Conservation (phyloP, 2,113 vertebrate genomes). For the Anhinga rufa region DNA sequence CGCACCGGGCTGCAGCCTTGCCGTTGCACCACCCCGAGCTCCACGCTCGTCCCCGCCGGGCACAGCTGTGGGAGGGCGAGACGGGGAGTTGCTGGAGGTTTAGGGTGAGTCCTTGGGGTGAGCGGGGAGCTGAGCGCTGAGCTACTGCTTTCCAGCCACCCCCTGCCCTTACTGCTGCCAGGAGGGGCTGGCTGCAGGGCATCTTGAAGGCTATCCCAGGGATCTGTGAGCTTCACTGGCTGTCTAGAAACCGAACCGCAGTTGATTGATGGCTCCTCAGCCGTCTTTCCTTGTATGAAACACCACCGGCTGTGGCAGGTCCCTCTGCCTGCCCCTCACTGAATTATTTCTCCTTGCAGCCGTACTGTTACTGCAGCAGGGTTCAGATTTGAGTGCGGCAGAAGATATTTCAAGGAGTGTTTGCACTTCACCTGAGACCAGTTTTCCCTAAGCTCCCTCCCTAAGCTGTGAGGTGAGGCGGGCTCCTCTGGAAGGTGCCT, state of each 20-base stretch:
- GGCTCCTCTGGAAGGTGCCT: background rate
- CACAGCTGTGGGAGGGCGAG: background rate
- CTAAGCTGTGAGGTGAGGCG: background rate
- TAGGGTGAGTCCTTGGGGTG: background rate
- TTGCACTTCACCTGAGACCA: background rate
- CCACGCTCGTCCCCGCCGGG: background rate
- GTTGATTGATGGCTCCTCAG: background rate
- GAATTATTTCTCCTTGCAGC: background rate
- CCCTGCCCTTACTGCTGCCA: background rate
- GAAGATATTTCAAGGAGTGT: background rate
- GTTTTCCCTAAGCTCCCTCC: background rate
- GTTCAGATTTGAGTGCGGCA: background rate
- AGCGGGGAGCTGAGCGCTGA: background rate
- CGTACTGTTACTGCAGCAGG: background rate
- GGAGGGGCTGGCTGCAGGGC: background rate
- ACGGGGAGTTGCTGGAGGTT: background rate
- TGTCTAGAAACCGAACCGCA: background rate
- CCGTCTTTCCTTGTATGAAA: background rate
- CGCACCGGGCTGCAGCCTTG: background rate
- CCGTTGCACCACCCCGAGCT: background rate
- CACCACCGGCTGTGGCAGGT: background rate
- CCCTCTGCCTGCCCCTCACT: background rate
- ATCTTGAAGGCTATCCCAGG: background rate
- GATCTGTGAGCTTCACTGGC: background rate
- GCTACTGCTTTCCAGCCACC: background rate